Evolutionary conservation across 2,888 invertebrate species (phyloP).

Genomic region (Gonocerus acuteangulatus): DNA sequence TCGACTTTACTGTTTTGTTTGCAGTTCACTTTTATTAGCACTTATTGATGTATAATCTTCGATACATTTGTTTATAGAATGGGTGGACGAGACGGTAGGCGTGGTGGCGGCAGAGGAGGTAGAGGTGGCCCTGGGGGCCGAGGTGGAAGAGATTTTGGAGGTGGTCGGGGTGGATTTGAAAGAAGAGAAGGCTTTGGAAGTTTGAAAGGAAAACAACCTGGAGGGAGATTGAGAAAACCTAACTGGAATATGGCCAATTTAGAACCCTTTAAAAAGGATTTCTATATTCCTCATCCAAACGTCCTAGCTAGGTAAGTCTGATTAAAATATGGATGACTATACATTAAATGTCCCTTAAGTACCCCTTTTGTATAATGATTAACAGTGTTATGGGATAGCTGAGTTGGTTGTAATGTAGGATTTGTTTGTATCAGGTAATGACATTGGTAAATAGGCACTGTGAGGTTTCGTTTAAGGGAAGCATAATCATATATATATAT

Average conservation of each 20-base stretch:
- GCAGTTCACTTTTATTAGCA: too few species aligned
- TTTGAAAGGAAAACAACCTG: constrained; percentile 37
- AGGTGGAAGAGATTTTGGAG: constrained; percentile 30
- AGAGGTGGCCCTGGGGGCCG: constrained; percentile 25
- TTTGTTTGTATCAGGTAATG: too few species aligned
- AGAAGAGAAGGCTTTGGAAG: constrained; percentile 42
- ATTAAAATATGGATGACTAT: too few species aligned
- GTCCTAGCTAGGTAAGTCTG: constrained; percentile 48
- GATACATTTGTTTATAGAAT: not conserved
- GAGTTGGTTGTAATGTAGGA: too few species aligned
- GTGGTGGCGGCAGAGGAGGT: constrained; percentile 26
- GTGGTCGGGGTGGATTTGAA: constrained; percentile 25
- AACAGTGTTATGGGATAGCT: too few species aligned
- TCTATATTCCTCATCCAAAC: constrained; percentile 75
- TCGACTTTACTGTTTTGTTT: too few species aligned
- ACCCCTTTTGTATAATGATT: too few species aligned
- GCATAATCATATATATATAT: too few species aligned
- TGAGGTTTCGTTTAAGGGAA: too few species aligned
- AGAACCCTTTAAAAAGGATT: constrained; percentile 86
- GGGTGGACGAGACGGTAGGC: constrained; percentile 22
- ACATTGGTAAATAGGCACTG: too few species aligned
- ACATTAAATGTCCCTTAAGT: too few species aligned
- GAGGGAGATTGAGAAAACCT: constrained; percentile 61
- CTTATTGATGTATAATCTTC: not conserved
- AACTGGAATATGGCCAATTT: constrained; percentile 77